Base-by-base conservation (phyloP, 2,888 invertebrate genomes). In the Ecdyonurus torrentis region DNA sequence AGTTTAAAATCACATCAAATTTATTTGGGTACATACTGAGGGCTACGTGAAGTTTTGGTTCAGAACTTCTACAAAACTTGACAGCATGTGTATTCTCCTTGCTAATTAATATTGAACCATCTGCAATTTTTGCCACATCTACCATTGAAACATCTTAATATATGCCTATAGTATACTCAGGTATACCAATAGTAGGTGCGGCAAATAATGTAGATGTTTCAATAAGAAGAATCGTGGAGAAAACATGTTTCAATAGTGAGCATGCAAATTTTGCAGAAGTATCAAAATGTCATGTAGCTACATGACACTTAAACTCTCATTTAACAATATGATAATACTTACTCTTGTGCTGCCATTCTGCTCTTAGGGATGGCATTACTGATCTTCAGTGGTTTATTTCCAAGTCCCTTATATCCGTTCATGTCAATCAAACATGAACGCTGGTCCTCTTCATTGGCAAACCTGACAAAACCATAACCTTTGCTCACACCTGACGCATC, bases 401-500 rank as follows among this genome's bases (percentile, higher is more conserved):
- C 95, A 0, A 96, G 79, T 0, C 93, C 93, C 63, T 86, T 83
- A 71, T 87, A 93, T 1, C 93, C 93, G 72, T 95, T 94, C 96
- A 96, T 96, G 66, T 91, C 87, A 62, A 88, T 85, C 61, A 96
- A 77, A 66, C 95, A 94, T 70, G 91, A 89, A 71, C 94, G 89
- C 74, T 96, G 95, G 71, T 93, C 93, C 64, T 91, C 91, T 74
- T 96, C 95, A 70, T 88, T 90, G 2, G 92, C 90, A 74, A 97
- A 97, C 67, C 94, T 81, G 10, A 97, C 92, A 76, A 97, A 96
- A 2, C 96, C 97, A 74, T 94, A 97, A 18, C 96, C 95, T 77
- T 92, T 92, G 70, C 94, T 94, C 70, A 90, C 89, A 2, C 96
- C 95, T 18, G 88, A 84, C 67, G 81, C 84, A 71, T 95, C 95